These are phyloP conservation scores for Bombus polaris DNA, from an alignment of 1,140 invertebrate genomes.

Conservation along the genomic window DNA sequence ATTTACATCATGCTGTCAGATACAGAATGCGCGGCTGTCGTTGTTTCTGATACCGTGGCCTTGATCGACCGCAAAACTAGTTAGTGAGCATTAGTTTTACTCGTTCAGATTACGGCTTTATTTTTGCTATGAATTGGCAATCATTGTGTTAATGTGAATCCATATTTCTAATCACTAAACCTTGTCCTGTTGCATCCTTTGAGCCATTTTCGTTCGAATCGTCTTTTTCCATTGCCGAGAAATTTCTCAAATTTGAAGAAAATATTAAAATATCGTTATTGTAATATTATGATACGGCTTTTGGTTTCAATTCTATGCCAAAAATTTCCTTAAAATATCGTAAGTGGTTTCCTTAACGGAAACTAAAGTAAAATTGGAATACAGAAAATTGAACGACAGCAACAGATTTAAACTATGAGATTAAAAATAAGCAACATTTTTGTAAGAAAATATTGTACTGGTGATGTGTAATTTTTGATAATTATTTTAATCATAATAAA, in stretches of 20 bases:
- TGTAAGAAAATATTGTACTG: not conserved
- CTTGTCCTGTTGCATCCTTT: too few relatives aligned
- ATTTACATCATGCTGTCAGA: slow-evolving; percentile 21
- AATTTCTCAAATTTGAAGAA: too few relatives aligned
- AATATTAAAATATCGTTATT: too few relatives aligned
- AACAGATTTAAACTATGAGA: too few relatives aligned
- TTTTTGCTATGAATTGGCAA: not conserved
- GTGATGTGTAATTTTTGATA: too few relatives aligned
- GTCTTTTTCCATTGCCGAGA: too few relatives aligned
- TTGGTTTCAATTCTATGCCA: too few relatives aligned
- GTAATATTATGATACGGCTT: too few relatives aligned
- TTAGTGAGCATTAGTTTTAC: not conserved
- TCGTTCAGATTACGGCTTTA: not conserved
- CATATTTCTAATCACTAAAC: not conserved
- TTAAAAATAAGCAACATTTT: not conserved
- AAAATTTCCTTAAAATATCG: not conserved
- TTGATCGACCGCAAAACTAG: slow-evolving; percentile 14
- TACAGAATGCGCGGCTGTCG: slow-evolving; percentile 1
- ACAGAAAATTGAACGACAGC: not conserved
- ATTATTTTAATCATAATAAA: too few relatives aligned
- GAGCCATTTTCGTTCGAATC: too few relatives aligned
- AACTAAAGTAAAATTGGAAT: not conserved
- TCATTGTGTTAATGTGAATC: too few relatives aligned
- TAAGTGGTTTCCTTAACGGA: not conserved
- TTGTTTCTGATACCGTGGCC: slow-evolving; percentile 30